Percentiles rank a stretch among this genome's conserved stretches.
These are phyloP conservation scores for Plestiodon gilberti DNA, from an alignment of 2,113 vertebrate genomes.

Conservation along the genomic window DNA sequence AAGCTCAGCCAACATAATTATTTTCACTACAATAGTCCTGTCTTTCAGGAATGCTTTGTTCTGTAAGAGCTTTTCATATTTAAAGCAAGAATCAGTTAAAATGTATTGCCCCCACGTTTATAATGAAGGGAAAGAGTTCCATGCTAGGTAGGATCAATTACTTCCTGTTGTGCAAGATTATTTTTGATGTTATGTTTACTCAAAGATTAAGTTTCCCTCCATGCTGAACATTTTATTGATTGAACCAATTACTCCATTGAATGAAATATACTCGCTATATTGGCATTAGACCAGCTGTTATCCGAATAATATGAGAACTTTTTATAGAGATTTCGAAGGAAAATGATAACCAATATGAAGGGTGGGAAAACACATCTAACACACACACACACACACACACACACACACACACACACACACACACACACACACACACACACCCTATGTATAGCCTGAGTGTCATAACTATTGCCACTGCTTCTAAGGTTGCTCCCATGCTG, in stretches of 20 bases:
- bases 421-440: no score
- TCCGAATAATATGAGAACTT: not conserved
- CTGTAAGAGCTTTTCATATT: constrained; percentile 21
- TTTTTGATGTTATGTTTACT: not conserved
- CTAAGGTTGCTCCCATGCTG: not conserved
- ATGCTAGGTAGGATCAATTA: constrained; percentile 14
- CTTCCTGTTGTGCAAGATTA: not conserved
- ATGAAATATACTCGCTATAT: not conserved
- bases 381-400: not conserved
- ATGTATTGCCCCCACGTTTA: constrained; percentile 4
- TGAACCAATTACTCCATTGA: constrained; percentile 9
- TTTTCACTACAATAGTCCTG: not conserved
- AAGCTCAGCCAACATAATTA: constrained; percentile 1
- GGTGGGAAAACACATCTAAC: not conserved
- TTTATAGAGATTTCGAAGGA: not conserved
- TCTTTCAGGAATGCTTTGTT: not conserved
- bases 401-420: no score
- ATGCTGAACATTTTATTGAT: constrained; percentile 13
- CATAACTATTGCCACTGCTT: not conserved
- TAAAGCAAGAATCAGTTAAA: constrained; percentile 16
- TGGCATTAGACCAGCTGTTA: not conserved
- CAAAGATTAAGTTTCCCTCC: constrained; percentile 11
- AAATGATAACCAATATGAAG: not conserved
- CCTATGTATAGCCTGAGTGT: no score
- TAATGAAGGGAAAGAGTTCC: constrained; percentile 6